Conservation (phyloP, 1,140 invertebrate species). For the Neotoxoptera formosana region DNA sequence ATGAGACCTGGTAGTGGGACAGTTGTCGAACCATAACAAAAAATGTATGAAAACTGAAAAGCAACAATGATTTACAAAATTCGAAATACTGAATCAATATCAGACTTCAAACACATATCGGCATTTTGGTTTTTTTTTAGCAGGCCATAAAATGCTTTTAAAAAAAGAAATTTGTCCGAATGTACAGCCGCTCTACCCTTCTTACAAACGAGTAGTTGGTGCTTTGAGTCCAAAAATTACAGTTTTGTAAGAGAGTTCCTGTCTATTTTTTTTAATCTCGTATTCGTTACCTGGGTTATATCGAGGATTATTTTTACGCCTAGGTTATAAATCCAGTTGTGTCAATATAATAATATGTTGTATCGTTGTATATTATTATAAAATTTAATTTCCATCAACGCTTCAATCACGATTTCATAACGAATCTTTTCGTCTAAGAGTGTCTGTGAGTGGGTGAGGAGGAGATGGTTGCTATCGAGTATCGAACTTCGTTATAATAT, state of each 20-base stretch:
- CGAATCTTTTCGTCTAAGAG: neutral
- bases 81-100: neutral
- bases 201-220: neutral
- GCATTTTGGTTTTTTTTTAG: neutral
- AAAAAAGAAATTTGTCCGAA: too few relatives aligned
- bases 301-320: neutral
- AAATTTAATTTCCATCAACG: neutral
- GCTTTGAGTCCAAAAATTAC: neutral
- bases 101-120: neutral
- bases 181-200: fast-evolving
- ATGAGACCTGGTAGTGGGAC: too few relatives aligned
- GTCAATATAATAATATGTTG: neutral
- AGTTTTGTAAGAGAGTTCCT: neutral
- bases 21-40: neutral
- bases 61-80: neutral
- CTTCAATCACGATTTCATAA: neutral
- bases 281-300: neutral
- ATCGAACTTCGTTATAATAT: neutral
- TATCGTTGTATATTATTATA: neutral
- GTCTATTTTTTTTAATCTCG: neutral
- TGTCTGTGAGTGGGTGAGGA: neutral
- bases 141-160: too few relatives aligned
- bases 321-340: neutral
- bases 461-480: neutral
- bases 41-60: too few relatives aligned